phyloP scores from a whole-genome alignment of 2,797 vertebrate species.

The Chromis chromis region DNA sequence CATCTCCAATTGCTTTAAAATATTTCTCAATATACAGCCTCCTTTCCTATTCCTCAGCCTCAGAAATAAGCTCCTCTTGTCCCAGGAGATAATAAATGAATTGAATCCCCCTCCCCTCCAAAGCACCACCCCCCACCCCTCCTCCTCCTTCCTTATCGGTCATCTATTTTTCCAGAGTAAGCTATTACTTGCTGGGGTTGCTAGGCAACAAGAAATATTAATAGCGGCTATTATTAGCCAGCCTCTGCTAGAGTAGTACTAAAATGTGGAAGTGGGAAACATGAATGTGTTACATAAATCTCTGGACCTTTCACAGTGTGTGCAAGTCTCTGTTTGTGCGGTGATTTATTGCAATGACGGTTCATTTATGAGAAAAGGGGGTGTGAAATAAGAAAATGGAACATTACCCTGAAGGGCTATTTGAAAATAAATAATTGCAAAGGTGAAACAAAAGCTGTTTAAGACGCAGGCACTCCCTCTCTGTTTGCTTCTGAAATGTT shows the following conservation, averaged over 20 bases:
- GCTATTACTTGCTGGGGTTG: slow-evolving; percentile 99
- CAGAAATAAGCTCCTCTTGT: slow-evolving; percentile 98
- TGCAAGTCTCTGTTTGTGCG: slow-evolving; percentile 99
- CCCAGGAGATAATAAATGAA: slow-evolving; percentile 99
- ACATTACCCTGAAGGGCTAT: slow-evolving; percentile 99
- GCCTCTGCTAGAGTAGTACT: slow-evolving; percentile 98
- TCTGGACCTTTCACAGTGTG: slow-evolving; percentile 97
- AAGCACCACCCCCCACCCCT: slow-evolving; percentile 16
- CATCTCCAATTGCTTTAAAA: slow-evolving; percentile 86
- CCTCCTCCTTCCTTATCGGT: slow-evolving; percentile 97
- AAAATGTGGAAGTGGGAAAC: slow-evolving; percentile 99
- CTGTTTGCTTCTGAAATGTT: slow-evolving; percentile 59
- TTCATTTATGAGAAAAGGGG: slow-evolving; percentile 99
- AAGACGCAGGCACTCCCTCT: slow-evolving; percentile 82
- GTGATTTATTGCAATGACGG: slow-evolving; percentile 99
- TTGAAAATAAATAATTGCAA: slow-evolving; percentile 99
- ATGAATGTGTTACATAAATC: slow-evolving; percentile 99
- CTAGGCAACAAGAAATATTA: slow-evolving; percentile 99
- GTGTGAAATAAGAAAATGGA: slow-evolving; percentile 99
- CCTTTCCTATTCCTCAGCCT: slow-evolving; percentile 93
- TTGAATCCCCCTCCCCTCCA: slow-evolving; percentile 86
- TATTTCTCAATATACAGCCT: slow-evolving; percentile 89
- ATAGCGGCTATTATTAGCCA: slow-evolving; percentile 99
- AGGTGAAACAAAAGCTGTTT: slow-evolving; percentile 98
- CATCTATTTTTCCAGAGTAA: slow-evolving; percentile 99